Evolutionary conservation across 1,140 invertebrate species (phyloP).

Genomic region (Cepaea nemoralis): DNA sequence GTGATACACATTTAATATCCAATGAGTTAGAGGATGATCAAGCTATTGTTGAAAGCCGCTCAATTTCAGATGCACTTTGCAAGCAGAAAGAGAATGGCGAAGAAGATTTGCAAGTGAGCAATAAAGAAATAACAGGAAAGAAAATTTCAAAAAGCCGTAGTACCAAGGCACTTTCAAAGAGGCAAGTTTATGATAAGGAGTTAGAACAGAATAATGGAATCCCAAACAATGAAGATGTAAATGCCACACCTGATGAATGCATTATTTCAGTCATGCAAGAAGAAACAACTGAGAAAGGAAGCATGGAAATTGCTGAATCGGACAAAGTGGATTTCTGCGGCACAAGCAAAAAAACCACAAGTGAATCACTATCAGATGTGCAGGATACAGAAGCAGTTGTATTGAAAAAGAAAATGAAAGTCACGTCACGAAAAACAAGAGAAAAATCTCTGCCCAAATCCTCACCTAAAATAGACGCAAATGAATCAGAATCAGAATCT

Average conservation of each 20-base stretch:
- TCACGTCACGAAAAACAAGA: neutral
- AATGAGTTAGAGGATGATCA: neutral
- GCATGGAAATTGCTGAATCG: neutral
- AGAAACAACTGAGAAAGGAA: neutral
- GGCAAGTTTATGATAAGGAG: neutral
- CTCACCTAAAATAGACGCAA: neutral
- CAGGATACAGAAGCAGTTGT: neutral
- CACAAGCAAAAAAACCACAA: neutral
- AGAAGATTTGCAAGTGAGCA: neutral
- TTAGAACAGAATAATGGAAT: neutral
- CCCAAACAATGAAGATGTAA: neutral
- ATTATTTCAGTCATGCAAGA: neutral
- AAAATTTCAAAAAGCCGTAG: neutral
- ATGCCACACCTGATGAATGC: neutral
- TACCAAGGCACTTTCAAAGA: neutral
- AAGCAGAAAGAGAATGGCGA: neutral
- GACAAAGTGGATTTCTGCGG: neutral
- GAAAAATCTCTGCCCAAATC: neutral
- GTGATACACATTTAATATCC: neutral
- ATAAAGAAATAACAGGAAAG: neutral
- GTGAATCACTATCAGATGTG: neutral
- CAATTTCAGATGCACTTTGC: neutral
- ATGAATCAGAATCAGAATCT: neutral
- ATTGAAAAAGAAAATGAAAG: neutral
- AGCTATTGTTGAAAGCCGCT: neutral